phyloP scores from a whole-genome alignment of 2,113 vertebrate species.

The Nicator chloris region DNA sequence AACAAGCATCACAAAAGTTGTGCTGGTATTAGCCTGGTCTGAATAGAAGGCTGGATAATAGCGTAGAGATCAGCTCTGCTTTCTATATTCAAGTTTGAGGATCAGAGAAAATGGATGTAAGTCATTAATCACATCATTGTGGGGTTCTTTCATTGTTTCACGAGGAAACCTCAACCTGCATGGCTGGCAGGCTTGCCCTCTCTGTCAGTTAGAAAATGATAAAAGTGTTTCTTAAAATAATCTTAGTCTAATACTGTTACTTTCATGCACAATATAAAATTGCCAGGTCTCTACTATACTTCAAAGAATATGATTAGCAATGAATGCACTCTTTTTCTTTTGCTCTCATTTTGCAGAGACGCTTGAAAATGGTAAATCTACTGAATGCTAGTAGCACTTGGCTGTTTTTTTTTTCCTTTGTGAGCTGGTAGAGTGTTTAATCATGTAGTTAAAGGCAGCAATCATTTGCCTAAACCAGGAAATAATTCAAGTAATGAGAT shows the following conservation, averaged over 20 bases:
- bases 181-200: neutral
- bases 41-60: conserved; percentile 42
- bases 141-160: conserved; percentile 41
- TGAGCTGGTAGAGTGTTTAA: conserved; percentile 54
- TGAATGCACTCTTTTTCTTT: conserved; percentile 1
- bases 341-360: conserved; percentile 20
- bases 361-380: conserved; percentile 45
- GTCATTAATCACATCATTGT: conserved; percentile 50
- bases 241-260: conserved; percentile 50
- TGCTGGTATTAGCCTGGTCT: conserved; percentile 47
- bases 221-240: conserved; percentile 68
- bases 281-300: conserved; percentile 18
- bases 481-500: conserved; percentile 73
- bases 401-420: neutral
- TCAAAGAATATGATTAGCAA: conserved; percentile 51
- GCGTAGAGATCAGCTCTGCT: neutral
- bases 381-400: neutral
- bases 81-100: conserved; percentile 24
- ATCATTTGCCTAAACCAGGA: conserved; percentile 60
- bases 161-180: neutral
- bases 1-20: conserved; percentile 14
- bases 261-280: conserved; percentile 19
- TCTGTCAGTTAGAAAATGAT: conserved; percentile 47
- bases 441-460: conserved; percentile 65
- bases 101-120: conserved; percentile 49